A percentile compares a stretch with the other conserved stretches of the same genome.
phyloP scores from a whole-genome alignment of 1,140 invertebrate genomes.

The Drosophila quadrilineata region DNA sequence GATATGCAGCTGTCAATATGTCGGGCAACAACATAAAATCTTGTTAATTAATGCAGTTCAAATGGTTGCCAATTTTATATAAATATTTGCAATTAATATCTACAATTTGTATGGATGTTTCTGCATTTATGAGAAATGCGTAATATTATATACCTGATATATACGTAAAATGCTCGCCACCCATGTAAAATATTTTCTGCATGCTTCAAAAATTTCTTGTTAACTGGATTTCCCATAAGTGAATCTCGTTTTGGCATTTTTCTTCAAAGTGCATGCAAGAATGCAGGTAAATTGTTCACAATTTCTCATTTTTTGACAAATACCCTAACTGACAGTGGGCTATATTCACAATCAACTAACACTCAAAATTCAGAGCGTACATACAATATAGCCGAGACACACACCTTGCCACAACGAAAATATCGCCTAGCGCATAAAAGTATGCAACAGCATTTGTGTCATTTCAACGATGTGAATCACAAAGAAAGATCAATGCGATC shows the following conservation, averaged over 20 bases:
- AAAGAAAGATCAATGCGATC: slow-evolving; percentile 14
- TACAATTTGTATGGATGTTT: not conserved
- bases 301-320: not conserved
- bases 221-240: no score
- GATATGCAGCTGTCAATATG: not conserved
- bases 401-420: not conserved
- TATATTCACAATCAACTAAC: no score
- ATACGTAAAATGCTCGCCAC: no score
- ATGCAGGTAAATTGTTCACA: not conserved
- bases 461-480: not conserved
- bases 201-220: not conserved
- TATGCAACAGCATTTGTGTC: slow-evolving; percentile 13
- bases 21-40: no score
- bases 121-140: not conserved
- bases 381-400: slow-evolving; percentile 5
- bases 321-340: not conserved
- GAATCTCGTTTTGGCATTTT: no score
- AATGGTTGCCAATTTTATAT: no score
- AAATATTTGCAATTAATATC: no score
- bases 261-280: not conserved
- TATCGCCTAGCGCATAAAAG: slow-evolving; percentile 17
- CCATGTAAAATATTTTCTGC: not conserved
- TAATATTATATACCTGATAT: no score
- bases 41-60: no score
- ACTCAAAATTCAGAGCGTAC: no score